Conservation (phyloP, 1,140 invertebrate species). For the Diabrotica undecimpunctata region DNA sequence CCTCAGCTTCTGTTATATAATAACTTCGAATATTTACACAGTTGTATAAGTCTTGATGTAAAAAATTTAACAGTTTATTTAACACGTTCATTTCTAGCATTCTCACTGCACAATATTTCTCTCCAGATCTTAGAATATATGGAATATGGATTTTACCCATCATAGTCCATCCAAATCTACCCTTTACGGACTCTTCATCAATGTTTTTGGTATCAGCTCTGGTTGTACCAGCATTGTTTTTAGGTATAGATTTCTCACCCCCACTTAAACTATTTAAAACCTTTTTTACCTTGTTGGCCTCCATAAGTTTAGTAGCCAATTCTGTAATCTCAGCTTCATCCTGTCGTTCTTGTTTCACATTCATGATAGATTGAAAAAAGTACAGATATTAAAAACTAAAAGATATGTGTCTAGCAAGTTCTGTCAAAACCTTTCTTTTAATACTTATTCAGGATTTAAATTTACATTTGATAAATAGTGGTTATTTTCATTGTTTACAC, state of each 20-base stretch:
- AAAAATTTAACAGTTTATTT: conserved; percentile 77
- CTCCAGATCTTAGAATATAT: conserved; percentile 76
- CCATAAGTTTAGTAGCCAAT: conserved; percentile 80
- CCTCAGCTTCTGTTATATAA: conserved; percentile 88
- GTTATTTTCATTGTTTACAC: neutral
- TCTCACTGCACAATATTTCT: conserved; percentile 85
- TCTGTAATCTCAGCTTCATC: conserved; percentile 84
- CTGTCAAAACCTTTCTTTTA: neutral
- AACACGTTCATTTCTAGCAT: conserved; percentile 85
- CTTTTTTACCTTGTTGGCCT: conserved; percentile 76
- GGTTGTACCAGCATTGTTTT: conserved; percentile 20
- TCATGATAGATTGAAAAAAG: conserved; percentile 21
- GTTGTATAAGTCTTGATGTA: conserved; percentile 79
- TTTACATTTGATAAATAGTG: neutral
- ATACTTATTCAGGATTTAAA: conserved; percentile 11
- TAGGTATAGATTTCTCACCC: conserved; percentile 34
- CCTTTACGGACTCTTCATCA: conserved; percentile 77
- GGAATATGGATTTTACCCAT: conserved; percentile 83
- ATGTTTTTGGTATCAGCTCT: conserved; percentile 37
- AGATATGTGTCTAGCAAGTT: neutral
- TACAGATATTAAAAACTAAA: conserved; percentile 9
- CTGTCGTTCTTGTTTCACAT: conserved; percentile 75
- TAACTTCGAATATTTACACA: conserved; percentile 90
- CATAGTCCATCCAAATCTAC: conserved; percentile 85
- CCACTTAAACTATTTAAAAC: conserved; percentile 44